Evolutionary conservation across 2,113 vertebrate species (phyloP), one percentile per base, ranked within the genome.

Genomic region (Salvelinus sp.): DNA sequence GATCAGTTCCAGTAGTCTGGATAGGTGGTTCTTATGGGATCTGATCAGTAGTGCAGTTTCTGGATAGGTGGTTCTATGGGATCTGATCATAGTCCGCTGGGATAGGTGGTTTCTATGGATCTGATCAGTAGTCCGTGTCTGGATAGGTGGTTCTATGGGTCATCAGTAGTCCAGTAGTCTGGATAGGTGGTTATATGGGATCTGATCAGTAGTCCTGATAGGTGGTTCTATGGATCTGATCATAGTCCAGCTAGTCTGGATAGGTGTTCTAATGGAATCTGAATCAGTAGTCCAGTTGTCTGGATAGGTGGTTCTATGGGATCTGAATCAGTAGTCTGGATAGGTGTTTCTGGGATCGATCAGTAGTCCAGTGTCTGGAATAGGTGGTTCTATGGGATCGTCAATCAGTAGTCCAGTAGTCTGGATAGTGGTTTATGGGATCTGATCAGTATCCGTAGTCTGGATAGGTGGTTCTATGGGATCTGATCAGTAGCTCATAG

Each of bases 361-460:
- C 27, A 3, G 27, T 2, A 27, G 27, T 57, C 27, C 27, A 27
- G 2, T 27, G 27, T 27, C 18, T 89, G 74, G 72, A 80, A 80
- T 80, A 85, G 48, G 67, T 76, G 67, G 54, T 86, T 73, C 50
- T 22, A 63, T 64, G 70, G 83, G 64, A 74, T 79, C 80, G n/a
- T n/a, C n/a, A n/a, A 27, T 27, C 27, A 27, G 27, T 27, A 27
- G 27, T 57, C 18, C 23, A 0, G 23, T 27, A 27, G 27, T 27
- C 18, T 89, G 74, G 72, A 80, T 80, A 85, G 67, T 76, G 67
- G 54, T 86, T 73, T 22, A 63, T 64, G 70, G 83, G 64, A 74
- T 79, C 80, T 68, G 2, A 27, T 27, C 27, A 27, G 27, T 27
- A 27, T n/a, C 23, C 23, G 23, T 27, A 27, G 27, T 27, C 18